phyloP scores from a whole-genome alignment of 2,113 vertebrate genomes.

The Oxyura jamaicensis region DNA sequence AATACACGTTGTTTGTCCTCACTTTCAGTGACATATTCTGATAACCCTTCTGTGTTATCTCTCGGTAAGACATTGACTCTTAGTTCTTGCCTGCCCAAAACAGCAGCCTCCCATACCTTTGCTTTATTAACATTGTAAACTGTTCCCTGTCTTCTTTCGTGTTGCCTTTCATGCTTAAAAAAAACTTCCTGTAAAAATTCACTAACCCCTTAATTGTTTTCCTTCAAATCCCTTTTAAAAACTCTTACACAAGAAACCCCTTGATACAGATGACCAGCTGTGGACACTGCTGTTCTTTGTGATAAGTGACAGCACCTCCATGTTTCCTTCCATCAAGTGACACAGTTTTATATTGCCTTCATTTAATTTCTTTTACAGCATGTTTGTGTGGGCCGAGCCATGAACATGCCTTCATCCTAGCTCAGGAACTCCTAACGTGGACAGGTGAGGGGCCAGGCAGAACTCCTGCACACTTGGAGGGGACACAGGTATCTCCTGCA shows the following conservation, averaged over 20 bases:
- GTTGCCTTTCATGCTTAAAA: not conserved
- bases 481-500: not conserved
- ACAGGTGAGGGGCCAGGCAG: not conserved
- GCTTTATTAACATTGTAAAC: not conserved
- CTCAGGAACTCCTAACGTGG: too few species aligned
- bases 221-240: not conserved
- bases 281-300: fast-evolving
- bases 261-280: not conserved
- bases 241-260: not conserved
- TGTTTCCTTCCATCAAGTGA: not conserved
- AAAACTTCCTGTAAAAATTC: not conserved
- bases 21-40: not conserved
- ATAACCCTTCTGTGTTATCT: not conserved
- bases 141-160: not conserved
- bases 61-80: not conserved
- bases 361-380: not conserved
- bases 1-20: not conserved
- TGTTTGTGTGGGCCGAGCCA: too few species aligned
- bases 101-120: not conserved
- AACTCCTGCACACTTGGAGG: not conserved
- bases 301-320: fast-evolving
- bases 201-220: not conserved
- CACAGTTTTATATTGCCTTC: not conserved
- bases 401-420: not conserved
- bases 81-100: not conserved